phyloP scores from a whole-genome alignment of 1,140 invertebrate species.

The Orchestia grillus region DNA sequence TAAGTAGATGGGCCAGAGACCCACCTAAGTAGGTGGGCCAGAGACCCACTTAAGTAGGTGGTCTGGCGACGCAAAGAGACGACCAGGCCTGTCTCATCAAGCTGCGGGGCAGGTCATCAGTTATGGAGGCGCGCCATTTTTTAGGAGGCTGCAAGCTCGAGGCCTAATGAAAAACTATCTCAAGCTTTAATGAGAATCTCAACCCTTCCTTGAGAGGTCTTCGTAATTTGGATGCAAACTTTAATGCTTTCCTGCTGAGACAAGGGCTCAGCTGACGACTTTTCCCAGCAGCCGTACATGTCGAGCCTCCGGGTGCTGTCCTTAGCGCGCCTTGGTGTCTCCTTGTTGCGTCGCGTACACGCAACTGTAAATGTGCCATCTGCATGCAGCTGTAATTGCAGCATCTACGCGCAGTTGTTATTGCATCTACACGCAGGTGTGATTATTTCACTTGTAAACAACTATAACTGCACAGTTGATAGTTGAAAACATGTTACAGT shows the following conservation, averaged over 20 bases:
- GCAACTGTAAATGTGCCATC: too few relatives aligned
- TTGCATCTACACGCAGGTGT: too few relatives aligned
- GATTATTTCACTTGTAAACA: too few relatives aligned
- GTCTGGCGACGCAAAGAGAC: not conserved
- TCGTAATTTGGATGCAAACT: constrained; percentile 1
- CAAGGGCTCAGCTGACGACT: not conserved
- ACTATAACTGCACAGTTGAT: too few relatives aligned
- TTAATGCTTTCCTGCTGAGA: not conserved
- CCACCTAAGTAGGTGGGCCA: too few relatives aligned
- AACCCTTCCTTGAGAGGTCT: not conserved
- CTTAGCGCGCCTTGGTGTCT: not conserved
- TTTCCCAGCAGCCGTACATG: not conserved
- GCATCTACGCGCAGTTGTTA: too few relatives aligned
- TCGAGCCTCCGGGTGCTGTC: not conserved
- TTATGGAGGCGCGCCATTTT: constrained; percentile 31
- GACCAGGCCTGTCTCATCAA: not conserved
- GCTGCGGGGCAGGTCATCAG: not conserved
- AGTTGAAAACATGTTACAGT: too few relatives aligned
- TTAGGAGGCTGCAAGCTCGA: not conserved
- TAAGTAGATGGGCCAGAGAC: too few relatives aligned
- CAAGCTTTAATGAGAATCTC: constrained; percentile 28
- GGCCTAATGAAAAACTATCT: constrained; percentile 45
- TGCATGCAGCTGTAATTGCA: too few relatives aligned
- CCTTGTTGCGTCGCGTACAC: too few relatives aligned
- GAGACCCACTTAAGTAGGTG: not conserved